Base-by-base conservation (phyloP, 2,113 vertebrate genomes). In the Pangasianodon hypophthalmus region DNA sequence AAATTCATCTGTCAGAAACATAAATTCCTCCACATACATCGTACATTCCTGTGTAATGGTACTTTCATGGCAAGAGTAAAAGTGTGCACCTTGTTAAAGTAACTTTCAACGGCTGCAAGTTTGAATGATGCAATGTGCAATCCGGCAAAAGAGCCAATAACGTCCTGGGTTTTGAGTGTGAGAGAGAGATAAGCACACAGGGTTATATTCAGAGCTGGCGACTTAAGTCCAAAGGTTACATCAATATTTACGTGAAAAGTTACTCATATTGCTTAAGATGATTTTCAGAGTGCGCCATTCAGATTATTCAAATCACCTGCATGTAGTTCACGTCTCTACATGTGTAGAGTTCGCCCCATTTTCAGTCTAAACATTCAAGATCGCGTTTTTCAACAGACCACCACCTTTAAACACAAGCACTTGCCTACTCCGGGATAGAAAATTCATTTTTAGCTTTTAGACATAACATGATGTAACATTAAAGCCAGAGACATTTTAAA, bases 101-200 rank as follows among this genome's bases (percentile, higher is more conserved):
- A 26, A 13, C 19, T 46, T 44, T 44, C 0, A 75, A 75, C 8
- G 8, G 41, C 75, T 52, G 46, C 77, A 80, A 1, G 46, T 50
- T n/a, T n/a, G 48, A 50, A 80, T n/a, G 77, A 80, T n/a, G 77
- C 48, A 50, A 14, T 14, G 26, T 13, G 6, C 14, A n/a, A 50
- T 80, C 46, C 52, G 77, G 11, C n/a, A n/a, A 50, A 80, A 13
- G 48, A 18, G 77, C 46, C 77, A n/a, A 16, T 50, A 44, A 75
- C 46, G 71, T 75, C 19, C 21, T 0, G 10, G 48, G 46, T 29
- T n/a, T n/a, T 2, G 26, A 52, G 46, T 16, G 77, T 29, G 77
- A 26, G 73, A 80, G 77, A 50, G 26, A 80, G 77, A 80, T 80
- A 80, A 80, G 77, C 46, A 80, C 77, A 52, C n/a, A 48, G 77